These are phyloP conservation scores for Squalus acanthias DNA, from an alignment of 2,797 vertebrate species.

Conservation along the genomic window DNA sequence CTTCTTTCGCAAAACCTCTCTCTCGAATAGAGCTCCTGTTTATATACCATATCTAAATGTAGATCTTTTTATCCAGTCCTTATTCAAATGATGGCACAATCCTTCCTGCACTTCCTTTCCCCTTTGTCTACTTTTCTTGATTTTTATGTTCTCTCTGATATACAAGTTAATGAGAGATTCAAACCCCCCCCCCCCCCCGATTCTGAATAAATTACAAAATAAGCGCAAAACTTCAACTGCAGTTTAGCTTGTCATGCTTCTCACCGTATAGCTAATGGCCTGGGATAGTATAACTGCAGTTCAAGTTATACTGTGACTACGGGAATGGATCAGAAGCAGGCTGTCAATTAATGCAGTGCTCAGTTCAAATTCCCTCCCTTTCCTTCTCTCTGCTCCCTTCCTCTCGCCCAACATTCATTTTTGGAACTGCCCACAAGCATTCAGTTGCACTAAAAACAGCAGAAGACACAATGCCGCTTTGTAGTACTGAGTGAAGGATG, in stretches of 20 bases:
- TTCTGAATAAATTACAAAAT: background rate
- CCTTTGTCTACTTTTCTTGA: background rate
- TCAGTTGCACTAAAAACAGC: background rate
- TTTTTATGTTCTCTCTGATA: background rate
- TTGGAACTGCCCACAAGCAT: background rate
- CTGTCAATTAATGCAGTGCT: background rate
- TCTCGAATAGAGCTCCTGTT: background rate
- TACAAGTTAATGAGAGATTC: background rate
- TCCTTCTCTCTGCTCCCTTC: background rate
- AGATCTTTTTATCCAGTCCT: background rate
- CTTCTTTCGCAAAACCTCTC: background rate
- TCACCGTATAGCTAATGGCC: background rate
- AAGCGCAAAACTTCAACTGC: background rate
- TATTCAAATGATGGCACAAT: background rate
- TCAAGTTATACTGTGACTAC: background rate
- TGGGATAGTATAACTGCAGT: background rate
- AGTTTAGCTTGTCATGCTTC: background rate
- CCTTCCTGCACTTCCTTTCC: background rate
- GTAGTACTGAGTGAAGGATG: background rate
- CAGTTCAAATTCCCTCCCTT: background rate
- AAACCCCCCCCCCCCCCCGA: background rate
- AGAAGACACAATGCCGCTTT: background rate
- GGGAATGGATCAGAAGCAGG: background rate
- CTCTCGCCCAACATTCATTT: background rate
- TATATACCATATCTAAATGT: background rate